Percentiles rank a stretch among this genome's conserved stretches.
Evolutionary conservation across 2,797 vertebrate species (phyloP).

Genomic region (Delichon dasypus): DNA sequence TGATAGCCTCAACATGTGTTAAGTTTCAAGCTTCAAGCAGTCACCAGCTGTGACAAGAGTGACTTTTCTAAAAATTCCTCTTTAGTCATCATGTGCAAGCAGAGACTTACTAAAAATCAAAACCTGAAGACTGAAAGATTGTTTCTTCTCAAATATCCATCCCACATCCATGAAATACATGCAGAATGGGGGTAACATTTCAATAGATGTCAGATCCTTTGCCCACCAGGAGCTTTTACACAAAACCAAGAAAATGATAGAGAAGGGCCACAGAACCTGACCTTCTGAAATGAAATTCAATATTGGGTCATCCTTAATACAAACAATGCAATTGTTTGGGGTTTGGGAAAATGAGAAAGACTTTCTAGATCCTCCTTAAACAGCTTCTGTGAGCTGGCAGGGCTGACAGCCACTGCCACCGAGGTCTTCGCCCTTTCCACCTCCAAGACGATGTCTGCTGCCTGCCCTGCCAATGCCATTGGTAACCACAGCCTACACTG

Average conservation of each 20-base stretch:
- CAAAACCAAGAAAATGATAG: neutral
- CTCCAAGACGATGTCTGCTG: neutral
- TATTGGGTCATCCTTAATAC: neutral
- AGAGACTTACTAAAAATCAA: neutral
- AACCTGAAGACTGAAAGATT: neutral
- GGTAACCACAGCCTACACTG: neutral
- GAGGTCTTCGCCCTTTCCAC: neutral
- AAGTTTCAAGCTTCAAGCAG: slow-evolving; percentile 15
- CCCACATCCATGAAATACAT: neutral
- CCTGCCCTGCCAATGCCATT: neutral
- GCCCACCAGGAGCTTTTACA: neutral
- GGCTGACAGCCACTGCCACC: neutral
- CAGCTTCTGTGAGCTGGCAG: neutral
- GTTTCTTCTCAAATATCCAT: slow-evolving; percentile 16
- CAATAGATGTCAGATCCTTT: neutral
- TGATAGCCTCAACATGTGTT: neutral
- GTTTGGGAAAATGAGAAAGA: neutral
- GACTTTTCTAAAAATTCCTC: slow-evolving; percentile 48
- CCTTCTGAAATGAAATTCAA: neutral
- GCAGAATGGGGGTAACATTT: neutral
- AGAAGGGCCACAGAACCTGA: neutral
- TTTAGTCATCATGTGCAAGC: slow-evolving; percentile 26
- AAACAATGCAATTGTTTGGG: neutral
- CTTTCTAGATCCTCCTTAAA: neutral
- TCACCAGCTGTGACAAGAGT: neutral